A percentile compares a stretch with the other conserved stretches of the same genome.
Evolutionary conservation across 2,888 invertebrate genomes (phyloP).

Genomic region (Miltochrista miniata): DNA sequence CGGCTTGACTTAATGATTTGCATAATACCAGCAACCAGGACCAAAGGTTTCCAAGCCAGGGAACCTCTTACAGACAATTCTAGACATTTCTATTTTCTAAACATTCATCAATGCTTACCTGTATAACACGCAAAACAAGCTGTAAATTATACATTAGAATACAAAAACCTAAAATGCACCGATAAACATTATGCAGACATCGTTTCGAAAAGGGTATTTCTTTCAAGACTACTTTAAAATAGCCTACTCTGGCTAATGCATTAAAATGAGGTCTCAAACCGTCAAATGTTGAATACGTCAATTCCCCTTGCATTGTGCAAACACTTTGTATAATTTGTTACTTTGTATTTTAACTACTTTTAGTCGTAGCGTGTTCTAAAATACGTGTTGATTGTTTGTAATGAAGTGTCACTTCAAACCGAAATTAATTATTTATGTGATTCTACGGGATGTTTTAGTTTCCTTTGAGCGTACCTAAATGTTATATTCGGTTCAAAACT

Average conservation of each 20-base stretch:
- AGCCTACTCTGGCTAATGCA: conserved; percentile 59
- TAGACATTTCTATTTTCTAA: too few species aligned
- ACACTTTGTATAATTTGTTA: neutral
- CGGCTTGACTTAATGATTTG: too few species aligned
- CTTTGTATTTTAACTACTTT: conserved; percentile 11
- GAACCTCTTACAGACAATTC: too few species aligned
- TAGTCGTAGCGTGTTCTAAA: conserved; percentile 6
- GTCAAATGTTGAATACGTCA: conserved; percentile 40
- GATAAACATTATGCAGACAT: conserved; percentile 46
- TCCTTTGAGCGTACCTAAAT: too few species aligned
- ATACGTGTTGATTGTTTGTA: conserved; percentile 10
- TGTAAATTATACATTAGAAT: conserved; percentile 63
- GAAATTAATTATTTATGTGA: conserved; percentile 14
- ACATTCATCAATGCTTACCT: conserved; percentile 42
- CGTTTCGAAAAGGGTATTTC: conserved; percentile 36
- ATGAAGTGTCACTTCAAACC: conserved; percentile 17
- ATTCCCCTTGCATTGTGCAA: conserved; percentile 23
- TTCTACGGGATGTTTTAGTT: conserved; percentile 21
- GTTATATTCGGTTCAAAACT: too few species aligned
- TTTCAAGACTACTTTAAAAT: conserved; percentile 57
- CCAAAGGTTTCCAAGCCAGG: too few species aligned
- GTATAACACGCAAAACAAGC: conserved; percentile 57
- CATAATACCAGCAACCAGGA: too few species aligned
- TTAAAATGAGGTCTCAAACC: conserved; percentile 62
- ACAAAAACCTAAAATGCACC: conserved; percentile 44